Evolutionary conservation across 2,888 invertebrate species (phyloP), one percentile per base, ranked within the genome.

Genomic region (Megastigmus dorsalis): DNA sequence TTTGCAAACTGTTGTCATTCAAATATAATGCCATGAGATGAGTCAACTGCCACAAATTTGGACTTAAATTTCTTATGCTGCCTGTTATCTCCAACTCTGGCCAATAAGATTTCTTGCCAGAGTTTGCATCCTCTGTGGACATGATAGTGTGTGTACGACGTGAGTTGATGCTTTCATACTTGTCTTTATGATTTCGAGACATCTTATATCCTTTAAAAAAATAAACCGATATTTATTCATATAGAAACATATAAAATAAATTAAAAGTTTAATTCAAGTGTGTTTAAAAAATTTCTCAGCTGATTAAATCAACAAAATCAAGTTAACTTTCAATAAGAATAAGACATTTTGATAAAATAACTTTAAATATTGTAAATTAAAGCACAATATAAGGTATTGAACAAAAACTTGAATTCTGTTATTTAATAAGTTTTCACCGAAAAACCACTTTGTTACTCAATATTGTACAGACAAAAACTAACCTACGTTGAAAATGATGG

Each of bases 1-100:
- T 92, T 84, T 95, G 93, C 84, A 99, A 91, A 88, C 94, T 94
- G 91, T 99, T 99, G 90, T 97, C 97, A 89, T 97, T 97, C 86
- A 99, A 91, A 90, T 97, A 98, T 84, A 99, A 91, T 81, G 95
- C 95, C 74, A 98, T 98, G 85, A 99, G 91, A 90, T 98, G 96
- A 80, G 93, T 92, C 89, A 97, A 91, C 88, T 95, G 94, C 93
- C 97, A 99, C 85, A 99, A 90, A 83, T 93, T 93, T 38, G 97
- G 95, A 89, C 97, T 97, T 84, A 99, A 90, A 88, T 97, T 98
- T 85, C 97, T 93, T 85, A 99, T 96, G 90, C 94, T 94, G 89
- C 99, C 99, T 89, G 92, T 92, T 90, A 96, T 95, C 93, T 96
- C 96, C 90, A 96, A 91, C 87, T 95, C 95, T 88, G 94, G 93